Percentiles rank a stretch among this genome's conserved stretches.
Conservation (phyloP, 1,140 invertebrate species). For the Teleopsis dalmanni region DNA sequence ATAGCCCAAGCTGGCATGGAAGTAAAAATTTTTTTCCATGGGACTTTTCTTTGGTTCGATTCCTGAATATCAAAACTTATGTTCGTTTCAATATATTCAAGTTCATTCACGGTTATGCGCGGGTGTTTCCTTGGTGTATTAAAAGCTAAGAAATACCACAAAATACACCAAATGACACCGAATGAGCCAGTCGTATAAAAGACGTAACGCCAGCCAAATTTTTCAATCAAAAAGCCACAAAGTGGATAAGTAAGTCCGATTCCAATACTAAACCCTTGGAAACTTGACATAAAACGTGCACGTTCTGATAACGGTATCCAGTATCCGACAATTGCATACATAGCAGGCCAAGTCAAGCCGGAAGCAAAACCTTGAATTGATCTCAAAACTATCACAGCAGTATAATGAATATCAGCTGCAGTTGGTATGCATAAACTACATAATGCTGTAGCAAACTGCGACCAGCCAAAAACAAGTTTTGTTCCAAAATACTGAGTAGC, state of each 20-base stretch:
- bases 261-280: constrained; percentile 68
- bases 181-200: constrained; percentile 66
- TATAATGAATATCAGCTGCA: constrained; percentile 56
- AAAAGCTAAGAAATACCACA: constrained; percentile 69
- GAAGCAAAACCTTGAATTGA: constrained; percentile 63
- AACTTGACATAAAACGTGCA: constrained; percentile 68
- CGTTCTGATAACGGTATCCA: constrained; percentile 76
- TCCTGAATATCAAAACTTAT: constrained; percentile 48
- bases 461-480: constrained; percentile 67
- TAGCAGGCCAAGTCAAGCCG: constrained; percentile 77
- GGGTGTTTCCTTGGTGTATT: constrained; percentile 67
- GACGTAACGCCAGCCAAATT: constrained; percentile 58
- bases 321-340: constrained; percentile 75
- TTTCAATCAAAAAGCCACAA: constrained; percentile 60
- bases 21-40: constrained; percentile 68
- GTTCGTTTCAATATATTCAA: constrained; percentile 61
- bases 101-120: constrained; percentile 61
- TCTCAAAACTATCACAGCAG: constrained; percentile 53
- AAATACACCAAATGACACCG: constrained; percentile 55
- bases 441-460: constrained; percentile 59
- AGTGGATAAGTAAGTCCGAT: constrained; percentile 64
- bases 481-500: constrained; percentile 74
- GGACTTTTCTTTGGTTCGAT: constrained; percentile 46
- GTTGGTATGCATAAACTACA: constrained; percentile 60
- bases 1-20: constrained; percentile 77